phyloP scores from a whole-genome alignment of 2,888 invertebrate species.

The Caenorhabditis panamensis region DNA sequence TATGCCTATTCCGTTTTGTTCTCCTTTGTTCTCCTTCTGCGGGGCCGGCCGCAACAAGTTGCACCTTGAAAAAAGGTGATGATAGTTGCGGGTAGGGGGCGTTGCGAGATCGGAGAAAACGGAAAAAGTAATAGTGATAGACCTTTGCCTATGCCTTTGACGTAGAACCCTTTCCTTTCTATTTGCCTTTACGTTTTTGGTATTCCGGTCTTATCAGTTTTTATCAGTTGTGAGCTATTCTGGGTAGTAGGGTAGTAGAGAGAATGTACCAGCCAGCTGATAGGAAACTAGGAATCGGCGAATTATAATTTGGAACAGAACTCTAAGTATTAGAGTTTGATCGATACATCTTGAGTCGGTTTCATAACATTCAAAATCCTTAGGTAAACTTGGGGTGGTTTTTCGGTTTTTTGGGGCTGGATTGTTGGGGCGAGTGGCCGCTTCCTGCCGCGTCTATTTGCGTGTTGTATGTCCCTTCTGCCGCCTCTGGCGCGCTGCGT shows the following conservation, averaged over 20 bases:
- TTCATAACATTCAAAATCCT: background rate
- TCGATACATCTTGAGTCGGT: too few species aligned
- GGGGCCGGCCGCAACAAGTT: slow-evolving; percentile 42
- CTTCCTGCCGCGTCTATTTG: slow-evolving; percentile 45
- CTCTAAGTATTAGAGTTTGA: too few species aligned
- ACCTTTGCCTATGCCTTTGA: slow-evolving; percentile 4
- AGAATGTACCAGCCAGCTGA: slow-evolving; percentile 21
- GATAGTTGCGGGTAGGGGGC: slow-evolving; percentile 22
- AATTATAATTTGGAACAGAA: too few species aligned
- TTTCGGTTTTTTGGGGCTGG: background rate
- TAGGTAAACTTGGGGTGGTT: slow-evolving; percentile 10
- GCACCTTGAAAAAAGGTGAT: slow-evolving; percentile 50
- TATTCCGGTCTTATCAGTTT: too few species aligned
- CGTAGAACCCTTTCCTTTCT: slow-evolving; percentile 25
- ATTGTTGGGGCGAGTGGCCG: slow-evolving; percentile 29
- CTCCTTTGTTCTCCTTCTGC: slow-evolving; percentile 27
- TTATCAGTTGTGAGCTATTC: slow-evolving; percentile 23
- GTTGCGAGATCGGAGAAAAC: slow-evolving; percentile 14
- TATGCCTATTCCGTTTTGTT: background rate
- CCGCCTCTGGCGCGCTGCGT: slow-evolving; percentile 35
- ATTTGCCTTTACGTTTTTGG: slow-evolving; percentile 28
- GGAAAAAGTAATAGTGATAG: slow-evolving; percentile 12
- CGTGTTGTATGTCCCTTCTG: slow-evolving; percentile 37
- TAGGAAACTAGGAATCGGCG: background rate
- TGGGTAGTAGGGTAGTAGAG: background rate